These are phyloP conservation scores for Mechanitis mazaeus DNA, from an alignment of 2,888 invertebrate genomes.

Conservation along the genomic window DNA sequence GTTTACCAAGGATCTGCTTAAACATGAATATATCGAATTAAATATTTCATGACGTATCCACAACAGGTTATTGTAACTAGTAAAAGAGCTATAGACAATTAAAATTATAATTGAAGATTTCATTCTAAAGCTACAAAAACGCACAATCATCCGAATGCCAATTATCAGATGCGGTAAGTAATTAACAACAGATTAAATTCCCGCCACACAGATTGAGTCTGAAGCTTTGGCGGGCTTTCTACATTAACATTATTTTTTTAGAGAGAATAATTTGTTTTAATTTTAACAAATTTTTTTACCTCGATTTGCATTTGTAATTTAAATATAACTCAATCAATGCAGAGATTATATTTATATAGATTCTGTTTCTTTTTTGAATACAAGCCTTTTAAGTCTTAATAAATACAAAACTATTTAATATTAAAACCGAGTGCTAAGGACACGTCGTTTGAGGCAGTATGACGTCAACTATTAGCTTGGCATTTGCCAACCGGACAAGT, in stretches of 20 bases:
- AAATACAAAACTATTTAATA: neutral
- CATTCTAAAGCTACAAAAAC: slow-evolving; percentile 7
- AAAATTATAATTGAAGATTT: neutral
- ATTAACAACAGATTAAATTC: slow-evolving; percentile 30
- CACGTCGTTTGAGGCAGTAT: slow-evolving; percentile 50
- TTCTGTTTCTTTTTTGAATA: neutral
- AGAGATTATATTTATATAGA: too few species aligned
- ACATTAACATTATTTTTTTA: slow-evolving; percentile 12
- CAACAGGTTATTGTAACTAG: too few species aligned
- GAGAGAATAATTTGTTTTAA: slow-evolving; percentile 15
- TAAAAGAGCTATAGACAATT: neutral
- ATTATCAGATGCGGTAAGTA: slow-evolving; percentile 27
- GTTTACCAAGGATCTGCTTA: too few species aligned
- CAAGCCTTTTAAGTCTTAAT: neutral
- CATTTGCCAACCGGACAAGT: slow-evolving; percentile 58
- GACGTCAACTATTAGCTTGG: slow-evolving; percentile 56
- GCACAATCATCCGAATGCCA: slow-evolving; percentile 17
- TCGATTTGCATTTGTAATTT: too few species aligned
- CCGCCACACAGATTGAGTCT: slow-evolving; percentile 21
- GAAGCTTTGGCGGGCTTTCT: neutral
- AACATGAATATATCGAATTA: too few species aligned
- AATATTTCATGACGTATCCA: too few species aligned
- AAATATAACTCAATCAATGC: too few species aligned
- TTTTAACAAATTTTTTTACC: neutral
- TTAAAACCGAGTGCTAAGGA: slow-evolving; percentile 24